phyloP scores from a whole-genome alignment of 2,113 vertebrate species.

The Motacilla tschutschensis region DNA sequence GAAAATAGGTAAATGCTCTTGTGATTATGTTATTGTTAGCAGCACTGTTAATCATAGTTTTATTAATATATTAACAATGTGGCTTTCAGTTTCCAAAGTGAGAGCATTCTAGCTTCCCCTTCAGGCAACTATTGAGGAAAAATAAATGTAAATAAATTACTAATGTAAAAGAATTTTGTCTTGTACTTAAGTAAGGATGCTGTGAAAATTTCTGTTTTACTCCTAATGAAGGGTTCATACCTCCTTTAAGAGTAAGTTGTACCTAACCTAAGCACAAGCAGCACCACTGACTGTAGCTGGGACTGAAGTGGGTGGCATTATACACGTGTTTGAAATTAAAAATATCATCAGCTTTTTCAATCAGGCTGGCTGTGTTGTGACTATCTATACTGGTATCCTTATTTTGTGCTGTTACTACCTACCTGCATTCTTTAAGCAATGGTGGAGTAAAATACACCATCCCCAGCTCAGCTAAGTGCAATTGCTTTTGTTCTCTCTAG shows the following conservation, averaged over 20 bases:
- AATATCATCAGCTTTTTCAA: neutral
- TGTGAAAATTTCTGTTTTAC: neutral
- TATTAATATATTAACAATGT: neutral
- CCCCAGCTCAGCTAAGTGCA: neutral
- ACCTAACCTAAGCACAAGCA: neutral
- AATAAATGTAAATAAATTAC: conserved; percentile 45
- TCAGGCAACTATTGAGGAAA: neutral
- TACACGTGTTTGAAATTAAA: neutral
- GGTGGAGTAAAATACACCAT: neutral
- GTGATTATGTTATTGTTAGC: neutral
- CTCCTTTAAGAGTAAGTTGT: neutral
- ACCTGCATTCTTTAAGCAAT: neutral
- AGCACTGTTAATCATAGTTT: neutral
- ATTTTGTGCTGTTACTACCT: neutral
- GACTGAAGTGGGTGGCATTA: neutral
- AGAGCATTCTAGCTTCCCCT: conserved; percentile 7
- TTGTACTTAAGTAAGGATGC: neutral
- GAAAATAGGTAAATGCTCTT: neutral
- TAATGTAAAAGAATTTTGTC: neutral
- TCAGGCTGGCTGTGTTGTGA: neutral
- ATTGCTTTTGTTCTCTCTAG: neutral
- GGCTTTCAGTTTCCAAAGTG: neutral
- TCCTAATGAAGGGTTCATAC: neutral
- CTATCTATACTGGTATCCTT: neutral
- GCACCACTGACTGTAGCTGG: neutral